Evolutionary conservation across 2,797 vertebrate genomes (phyloP), one percentile per base, ranked within the genome.

Genomic region (Macropodus opercularis): DNA sequence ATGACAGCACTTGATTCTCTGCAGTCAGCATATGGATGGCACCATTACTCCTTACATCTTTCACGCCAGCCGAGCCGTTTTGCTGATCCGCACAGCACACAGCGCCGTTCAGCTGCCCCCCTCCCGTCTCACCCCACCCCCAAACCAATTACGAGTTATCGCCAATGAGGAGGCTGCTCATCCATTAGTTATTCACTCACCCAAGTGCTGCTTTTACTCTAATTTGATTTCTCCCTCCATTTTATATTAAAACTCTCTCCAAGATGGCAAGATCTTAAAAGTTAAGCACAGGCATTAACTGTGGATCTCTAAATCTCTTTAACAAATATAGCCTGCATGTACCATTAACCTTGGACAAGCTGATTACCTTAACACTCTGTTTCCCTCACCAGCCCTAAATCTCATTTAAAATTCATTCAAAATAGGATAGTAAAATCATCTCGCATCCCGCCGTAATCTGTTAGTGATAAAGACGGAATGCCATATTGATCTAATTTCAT

Each of bases 91-190:
- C 73, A 70, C 70, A 72, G 65, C 67, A 60, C 70, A 68, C 23
- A 73, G 59, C 62, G 52, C 67, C 69, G 59, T 58, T 69, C 14
- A 46, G 11, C 66, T 27, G n/a, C 52, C 40, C 63, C 56, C 49
- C 27, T 29, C 10, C 0, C 63, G 27, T 39, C 51, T 18, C 35
- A 34, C 36, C 17, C 1, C 0, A 24, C 58, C 63, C 52, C 69
- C 47, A 67, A 79, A 83, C 79, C 77, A 89, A 85, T 89, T 86
- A 85, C 81, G 72, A 85, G 80, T 82, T 85, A 87, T 87, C 83
- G 76, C 76, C 66, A 65, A 75, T 69, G 50, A 75, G 68, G 63
- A 84, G 63, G 53, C 69, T 44, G 52, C 54, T 84, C 65, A 79
- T 73, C 79, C 77, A 84, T 89, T 85, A 85, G 85, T 81, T 86